Conservation (phyloP, 2,888 invertebrate species). For the Blera fallax region DNA sequence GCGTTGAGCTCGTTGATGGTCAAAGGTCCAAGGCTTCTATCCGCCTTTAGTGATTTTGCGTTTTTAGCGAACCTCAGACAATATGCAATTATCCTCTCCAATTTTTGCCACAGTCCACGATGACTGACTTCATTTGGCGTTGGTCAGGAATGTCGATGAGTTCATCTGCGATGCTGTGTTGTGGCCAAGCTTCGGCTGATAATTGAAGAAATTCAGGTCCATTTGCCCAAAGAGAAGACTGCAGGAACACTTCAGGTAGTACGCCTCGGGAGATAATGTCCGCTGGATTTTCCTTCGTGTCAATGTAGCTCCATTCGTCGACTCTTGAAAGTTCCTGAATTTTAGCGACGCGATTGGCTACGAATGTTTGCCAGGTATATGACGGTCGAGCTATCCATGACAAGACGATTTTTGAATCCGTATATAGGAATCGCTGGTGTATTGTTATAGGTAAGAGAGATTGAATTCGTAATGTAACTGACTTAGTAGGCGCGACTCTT, state of each 20-base stretch:
- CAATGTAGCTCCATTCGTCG: constrained; percentile 32
- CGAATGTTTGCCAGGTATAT: constrained; percentile 14
- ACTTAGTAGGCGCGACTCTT: constrained; percentile 28
- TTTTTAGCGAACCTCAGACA: constrained; percentile 11
- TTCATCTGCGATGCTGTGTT: neutral
- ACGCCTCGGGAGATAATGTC: neutral
- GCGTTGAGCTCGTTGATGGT: neutral
- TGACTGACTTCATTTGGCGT: neutral
- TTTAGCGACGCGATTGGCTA: constrained; percentile 32
- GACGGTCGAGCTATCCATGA: constrained; percentile 28
- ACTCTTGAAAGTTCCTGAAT: constrained; percentile 10
- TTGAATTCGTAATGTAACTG: constrained; percentile 14
- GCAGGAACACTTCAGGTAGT: too few species aligned
- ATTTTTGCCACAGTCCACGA: neutral
- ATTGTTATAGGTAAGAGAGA: constrained; percentile 2
- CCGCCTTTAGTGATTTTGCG: neutral
- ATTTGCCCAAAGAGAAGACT: neutral
- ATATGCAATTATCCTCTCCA: neutral
- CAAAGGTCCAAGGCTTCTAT: neutral
- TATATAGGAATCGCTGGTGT: constrained; percentile 22
- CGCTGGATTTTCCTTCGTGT: constrained; percentile 40
- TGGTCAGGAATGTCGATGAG: neutral
- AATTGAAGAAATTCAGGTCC: constrained; percentile 4
- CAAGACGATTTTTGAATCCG: constrained; percentile 41
- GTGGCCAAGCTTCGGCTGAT: neutral